Evolutionary conservation across 1,140 invertebrate genomes (phyloP), one percentile per base, ranked within the genome.

Genomic region (Diorhabda elongata): DNA sequence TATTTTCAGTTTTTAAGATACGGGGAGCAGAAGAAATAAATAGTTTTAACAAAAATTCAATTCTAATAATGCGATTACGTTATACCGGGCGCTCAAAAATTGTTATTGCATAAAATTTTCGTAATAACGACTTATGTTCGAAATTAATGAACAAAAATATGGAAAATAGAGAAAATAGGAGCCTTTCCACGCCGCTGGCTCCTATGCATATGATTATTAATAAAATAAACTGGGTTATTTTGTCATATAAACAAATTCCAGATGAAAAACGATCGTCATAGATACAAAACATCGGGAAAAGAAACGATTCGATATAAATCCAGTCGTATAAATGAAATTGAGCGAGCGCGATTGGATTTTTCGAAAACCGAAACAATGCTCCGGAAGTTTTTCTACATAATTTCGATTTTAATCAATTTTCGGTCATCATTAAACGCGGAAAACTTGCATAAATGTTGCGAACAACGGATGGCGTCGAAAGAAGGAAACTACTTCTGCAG

Each of bases 201-300:
- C 58, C 26, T 60, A 62, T 44, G 61, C 43, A 62, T 44, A 52
- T 52, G 47, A 52, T 52, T 52, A 52, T 52, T 44, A 62, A 44
- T 62, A 62, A 62, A 62, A 62, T 62, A 62, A 44, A 62, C 61
- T 7, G 61, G 58, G 26, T 11, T 62, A 44, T 62, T 62, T 62
- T n/a, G 42, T 44, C 7, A 42, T 44, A 42, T 44, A 62, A 62
- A 44, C 42, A 62, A 62, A 44, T 44, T n/a, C 42, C 42, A 44
- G 9, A 44, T 44, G 61, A 62, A 44, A 62, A 44, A 62, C 44
- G 61, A 62, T n/a, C 61, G 61, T 62, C 61, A 62, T 44, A 42
- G 42, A 8, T n/a, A 8, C 47, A 52, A 52, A 52, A 8, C n/a
- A 52, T 8, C 6, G 6, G 47, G 47, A n/a, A 52, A 52, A 52